Base-by-base conservation (phyloP, 2,888 invertebrate genomes). In the Synanthedon myopaeformis region DNA sequence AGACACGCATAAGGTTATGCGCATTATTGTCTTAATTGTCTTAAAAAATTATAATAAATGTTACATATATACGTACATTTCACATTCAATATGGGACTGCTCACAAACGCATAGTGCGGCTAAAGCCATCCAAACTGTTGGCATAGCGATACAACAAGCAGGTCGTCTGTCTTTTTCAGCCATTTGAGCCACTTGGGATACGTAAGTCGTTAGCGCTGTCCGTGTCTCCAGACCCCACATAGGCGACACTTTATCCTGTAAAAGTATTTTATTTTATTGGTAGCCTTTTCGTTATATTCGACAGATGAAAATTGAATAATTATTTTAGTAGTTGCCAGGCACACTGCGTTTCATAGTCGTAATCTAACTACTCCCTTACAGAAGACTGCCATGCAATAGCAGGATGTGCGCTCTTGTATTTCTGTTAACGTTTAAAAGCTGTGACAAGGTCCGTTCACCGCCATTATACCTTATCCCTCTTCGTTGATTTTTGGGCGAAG, bases 71-170 rank as follows among this genome's bases (percentile, higher is more conserved):
- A 45, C 45, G 5, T 14, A 45, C 45, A 45, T 45, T 45, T 45
- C 45, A 14, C 45, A 45, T 28, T 97, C 96, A 1, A 96, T 95
- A 70, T 98, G 96, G 58, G 96, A 95, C 54, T 94, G 93, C 67
- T 97, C 96, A 59, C 98, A 89, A 3, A 98, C 96, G 76, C 98
- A 97, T 12, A 99, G 90, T 1, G 98, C 95, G 0, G 98, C 96
- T 53, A 99, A 82, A 0, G 97, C 94, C 63, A 98, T 81, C 99
- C 99, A 99, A 53, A 97, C 88, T 0, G 94, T 93, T 1, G 97
- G 94, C 41, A 93, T 92, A 63, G 92, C 91, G 51, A 97, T 88
- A 75, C 97, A 98, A 59, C 92, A 91, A 51, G 90, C 89, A 0
- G 95, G 95, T 8, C 89, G 86, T 52, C 97, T 90, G 60, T 93